A percentile compares a stretch with the other conserved stretches of the same genome.
Conservation (phyloP, 1,140 invertebrate genomes). For the Venustaconcha ellipsiformis region DNA sequence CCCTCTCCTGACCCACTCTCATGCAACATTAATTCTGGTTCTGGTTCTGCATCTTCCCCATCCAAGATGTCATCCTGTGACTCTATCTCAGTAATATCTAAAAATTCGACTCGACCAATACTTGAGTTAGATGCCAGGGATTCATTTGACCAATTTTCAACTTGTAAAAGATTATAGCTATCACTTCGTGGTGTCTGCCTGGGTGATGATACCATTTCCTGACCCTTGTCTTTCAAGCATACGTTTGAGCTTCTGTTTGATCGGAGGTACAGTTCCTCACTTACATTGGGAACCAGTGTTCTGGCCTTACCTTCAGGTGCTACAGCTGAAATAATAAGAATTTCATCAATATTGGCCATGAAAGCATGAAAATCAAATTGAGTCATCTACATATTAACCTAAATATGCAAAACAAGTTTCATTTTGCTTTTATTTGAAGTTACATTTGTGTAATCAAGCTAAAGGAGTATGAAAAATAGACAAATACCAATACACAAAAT, state of each 20-base stretch:
- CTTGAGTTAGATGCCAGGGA: constrained; percentile 35
- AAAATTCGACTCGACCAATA: constrained; percentile 19
- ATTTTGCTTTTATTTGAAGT: no score
- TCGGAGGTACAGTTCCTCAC: no score
- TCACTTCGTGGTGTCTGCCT: constrained; percentile 2
- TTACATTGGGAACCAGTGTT: background rate
- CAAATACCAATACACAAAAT: no score
- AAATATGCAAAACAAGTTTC: no score
- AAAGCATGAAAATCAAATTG: background rate
- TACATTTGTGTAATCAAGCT: no score
- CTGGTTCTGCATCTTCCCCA: constrained; percentile 14
- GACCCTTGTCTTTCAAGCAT: background rate
- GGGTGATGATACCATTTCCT: constrained; percentile 1
- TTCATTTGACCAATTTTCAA: constrained; percentile 41
- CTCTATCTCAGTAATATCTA: constrained; percentile 22
- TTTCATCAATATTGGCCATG: background rate
- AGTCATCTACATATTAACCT: no score
- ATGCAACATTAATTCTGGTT: constrained; percentile 14
- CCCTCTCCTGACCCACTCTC: constrained; percentile 39
- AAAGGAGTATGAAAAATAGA: no score
- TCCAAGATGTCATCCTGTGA: constrained; percentile 7
- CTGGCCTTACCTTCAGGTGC: constrained; percentile 34
- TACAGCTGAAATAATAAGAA: constrained; percentile 42
- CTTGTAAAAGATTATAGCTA: background rate
- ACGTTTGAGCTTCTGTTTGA: no score